Evolutionary conservation across 2,888 invertebrate species (phyloP), one percentile per base, ranked within the genome.

Genomic region (Teleiodes luculella): DNA sequence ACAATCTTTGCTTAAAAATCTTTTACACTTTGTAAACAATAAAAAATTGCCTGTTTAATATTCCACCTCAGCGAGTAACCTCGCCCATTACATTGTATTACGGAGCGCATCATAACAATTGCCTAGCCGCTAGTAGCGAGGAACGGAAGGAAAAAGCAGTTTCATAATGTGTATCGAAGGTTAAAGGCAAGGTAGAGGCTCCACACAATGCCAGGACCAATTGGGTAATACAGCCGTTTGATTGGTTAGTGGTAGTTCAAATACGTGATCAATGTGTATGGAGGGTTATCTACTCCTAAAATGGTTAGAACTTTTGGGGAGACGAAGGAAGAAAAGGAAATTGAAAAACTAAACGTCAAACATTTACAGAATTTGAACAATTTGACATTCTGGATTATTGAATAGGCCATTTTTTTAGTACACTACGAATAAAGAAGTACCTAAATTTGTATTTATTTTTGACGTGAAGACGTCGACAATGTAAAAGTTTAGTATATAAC

Each of bases 71-170:
- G 16, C 14, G 14, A 30, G 13, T 31, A 46, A 46, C 31, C 43
- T 43, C 28, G 43, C 28, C 66, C 60, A 62, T 71, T 66, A 65
- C 67, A 60, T 64, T 63, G 57, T 63, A 60, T 70, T 68, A 68
- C 63, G 64, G 62, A 58, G 57, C 30, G 35, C 50, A 55, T 63
- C 63, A 68, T 65, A 68, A 63, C 59, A 64, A 59, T 65, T 20
- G 11, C 18, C 57, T 58, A 57, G 55, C 45, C 51, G 64, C 66
- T 61, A 56, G 57, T 58, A 59, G 53, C 43, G 48, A 36, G 47
- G 41, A 68, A 65, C 72, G 81, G 80, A 80, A 84, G 85, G 85
- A 84, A 85, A 81, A 84, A 48, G 28, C 47, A 46, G 72, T 77
- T 76, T 81, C 72, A 74, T 78, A 79, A 80, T 14, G 11, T 61